These are phyloP conservation scores for Spea bombifrons DNA, from an alignment of 2,113 vertebrate species.

Conservation along the genomic window DNA sequence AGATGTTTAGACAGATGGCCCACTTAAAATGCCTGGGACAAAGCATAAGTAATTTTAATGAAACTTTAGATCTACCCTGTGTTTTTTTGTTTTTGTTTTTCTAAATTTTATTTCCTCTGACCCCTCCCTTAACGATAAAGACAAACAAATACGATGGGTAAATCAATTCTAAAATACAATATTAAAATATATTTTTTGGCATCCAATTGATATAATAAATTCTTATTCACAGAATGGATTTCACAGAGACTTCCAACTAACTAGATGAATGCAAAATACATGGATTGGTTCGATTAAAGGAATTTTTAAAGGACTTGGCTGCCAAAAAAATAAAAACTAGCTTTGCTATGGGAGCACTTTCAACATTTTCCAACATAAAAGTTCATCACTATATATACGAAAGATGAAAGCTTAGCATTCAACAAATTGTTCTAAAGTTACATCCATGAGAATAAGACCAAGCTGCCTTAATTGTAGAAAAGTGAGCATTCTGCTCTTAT, in stretches of 20 bases:
- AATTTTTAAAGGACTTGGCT: slow-evolving; percentile 78
- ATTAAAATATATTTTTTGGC: slow-evolving; percentile 57
- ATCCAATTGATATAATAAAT: slow-evolving; percentile 67
- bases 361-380: slow-evolving; percentile 69
- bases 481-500: neutral
- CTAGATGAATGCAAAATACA: slow-evolving; percentile 67
- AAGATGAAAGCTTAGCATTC: slow-evolving; percentile 68
- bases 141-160: slow-evolving; percentile 68
- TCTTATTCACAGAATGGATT: slow-evolving; percentile 73
- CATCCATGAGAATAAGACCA: slow-evolving; percentile 55
- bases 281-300: slow-evolving; percentile 80
- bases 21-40: slow-evolving; percentile 95
- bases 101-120: slow-evolving; percentile 66
- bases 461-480: slow-evolving; percentile 40
- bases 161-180: slow-evolving; percentile 58
- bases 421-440: slow-evolving; percentile 60
- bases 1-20: slow-evolving; percentile 99
- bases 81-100: too few species aligned
- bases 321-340: slow-evolving; percentile 84
- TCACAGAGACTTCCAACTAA: slow-evolving; percentile 70
- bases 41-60: slow-evolving; percentile 89
- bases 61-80: slow-evolving; percentile 94
- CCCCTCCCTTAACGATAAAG: slow-evolving; percentile 55
- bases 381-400: slow-evolving; percentile 59
- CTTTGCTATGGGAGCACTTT: slow-evolving; percentile 67